Evolutionary conservation across 2,888 invertebrate species (phyloP).

Genomic region (Eustalomyia histrio): DNA sequence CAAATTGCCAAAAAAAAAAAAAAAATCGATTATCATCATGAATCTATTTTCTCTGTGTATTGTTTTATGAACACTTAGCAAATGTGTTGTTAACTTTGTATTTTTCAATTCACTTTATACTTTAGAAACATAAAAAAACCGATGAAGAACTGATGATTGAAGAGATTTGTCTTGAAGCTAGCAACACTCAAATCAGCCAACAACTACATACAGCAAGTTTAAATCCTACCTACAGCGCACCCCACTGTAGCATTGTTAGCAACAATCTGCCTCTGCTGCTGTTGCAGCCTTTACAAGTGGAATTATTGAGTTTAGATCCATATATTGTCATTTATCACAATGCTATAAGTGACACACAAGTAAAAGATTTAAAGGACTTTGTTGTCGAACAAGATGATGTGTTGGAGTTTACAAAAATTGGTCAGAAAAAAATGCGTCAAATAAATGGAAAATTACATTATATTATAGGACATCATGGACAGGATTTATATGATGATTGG

Average conservation of each 20-base stretch:
- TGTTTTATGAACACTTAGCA: background rate
- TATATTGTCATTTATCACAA: constrained; percentile 71
- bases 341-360: constrained; percentile 67
- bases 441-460: constrained; percentile 55
- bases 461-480: constrained; percentile 59
- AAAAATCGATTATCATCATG: no score
- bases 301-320: constrained; percentile 72
- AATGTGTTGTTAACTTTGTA: background rate
- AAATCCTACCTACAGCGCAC: constrained; percentile 44
- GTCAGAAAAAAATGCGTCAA: constrained; percentile 62
- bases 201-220: constrained; percentile 41
- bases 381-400: constrained; percentile 59
- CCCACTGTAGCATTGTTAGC: constrained; percentile 64
- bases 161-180: constrained; percentile 71
- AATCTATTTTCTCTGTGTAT: no score
- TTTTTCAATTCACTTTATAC: constrained; percentile 4
- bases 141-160: constrained; percentile 69
- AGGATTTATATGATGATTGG: constrained; percentile 67
- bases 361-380: constrained; percentile 67
- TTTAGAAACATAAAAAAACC: constrained; percentile 60
- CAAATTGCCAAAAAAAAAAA: no score
- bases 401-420: constrained; percentile 65
- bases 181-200: constrained; percentile 51
- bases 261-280: constrained; percentile 55
- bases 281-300: constrained; percentile 69